A percentile compares a stretch with the other conserved stretches of the same genome.
Conservation (phyloP, 2,113 vertebrate genomes). For the Fregata magnificens region DNA sequence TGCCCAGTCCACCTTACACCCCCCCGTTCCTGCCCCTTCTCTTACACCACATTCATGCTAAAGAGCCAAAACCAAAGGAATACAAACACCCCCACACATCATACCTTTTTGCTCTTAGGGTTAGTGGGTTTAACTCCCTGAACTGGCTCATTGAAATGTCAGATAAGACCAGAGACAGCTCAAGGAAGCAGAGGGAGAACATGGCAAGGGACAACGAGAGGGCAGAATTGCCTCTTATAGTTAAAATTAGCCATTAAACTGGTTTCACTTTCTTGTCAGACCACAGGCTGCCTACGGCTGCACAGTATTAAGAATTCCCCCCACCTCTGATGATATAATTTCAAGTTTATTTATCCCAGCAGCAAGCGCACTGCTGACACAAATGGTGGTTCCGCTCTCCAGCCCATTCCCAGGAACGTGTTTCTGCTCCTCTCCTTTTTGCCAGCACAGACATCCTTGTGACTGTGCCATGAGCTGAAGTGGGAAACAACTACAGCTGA, state of each 20-base stretch:
- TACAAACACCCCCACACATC: rapidly evolving
- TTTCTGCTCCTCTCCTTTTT: background rate
- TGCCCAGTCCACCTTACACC: background rate
- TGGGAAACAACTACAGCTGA: background rate
- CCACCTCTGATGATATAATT: background rate
- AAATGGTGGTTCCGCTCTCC: background rate
- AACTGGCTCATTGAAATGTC: background rate
- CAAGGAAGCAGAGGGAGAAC: background rate
- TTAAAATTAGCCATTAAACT: background rate
- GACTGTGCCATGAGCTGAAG: background rate
- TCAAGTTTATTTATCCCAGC: background rate
- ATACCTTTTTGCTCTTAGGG: rapidly evolving
- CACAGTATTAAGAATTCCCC: background rate
- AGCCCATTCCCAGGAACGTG: rapidly evolving
- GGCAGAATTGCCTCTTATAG: background rate
- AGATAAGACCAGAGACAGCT: background rate
- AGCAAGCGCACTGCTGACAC: background rate
- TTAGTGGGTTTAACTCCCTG: background rate
- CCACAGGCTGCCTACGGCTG: background rate
- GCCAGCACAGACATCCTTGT: background rate
- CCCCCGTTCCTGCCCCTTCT: background rate
- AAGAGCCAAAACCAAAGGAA: background rate
- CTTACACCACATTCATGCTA: background rate
- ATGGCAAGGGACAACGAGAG: background rate
- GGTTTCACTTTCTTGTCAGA: background rate